These are phyloP conservation scores for Drosophila navojoa DNA, from an alignment of 1,140 invertebrate species.

Conservation along the genomic window DNA sequence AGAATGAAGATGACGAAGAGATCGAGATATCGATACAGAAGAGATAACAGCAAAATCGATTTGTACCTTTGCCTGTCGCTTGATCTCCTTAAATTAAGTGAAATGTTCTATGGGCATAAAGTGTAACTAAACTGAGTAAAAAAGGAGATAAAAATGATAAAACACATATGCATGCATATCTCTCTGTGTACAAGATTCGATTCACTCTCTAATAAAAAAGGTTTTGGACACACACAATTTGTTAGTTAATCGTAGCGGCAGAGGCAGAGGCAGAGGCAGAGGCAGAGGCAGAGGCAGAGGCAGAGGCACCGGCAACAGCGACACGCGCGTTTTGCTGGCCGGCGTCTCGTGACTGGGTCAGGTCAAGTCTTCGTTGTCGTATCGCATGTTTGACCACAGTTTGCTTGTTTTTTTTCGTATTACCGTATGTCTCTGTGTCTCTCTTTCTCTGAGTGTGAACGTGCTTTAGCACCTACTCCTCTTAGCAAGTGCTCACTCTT, in stretches of 20 bases:
- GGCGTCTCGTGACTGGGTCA: slow-evolving; percentile 25
- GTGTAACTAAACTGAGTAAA: no score
- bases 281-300: no score
- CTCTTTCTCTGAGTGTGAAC: slow-evolving; percentile 17
- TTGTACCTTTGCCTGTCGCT: no score
- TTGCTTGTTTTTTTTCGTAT: slow-evolving; percentile 30
- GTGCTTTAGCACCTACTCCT: slow-evolving; percentile 72
- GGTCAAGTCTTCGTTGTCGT: slow-evolving; percentile 34
- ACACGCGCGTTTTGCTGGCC: background rate
- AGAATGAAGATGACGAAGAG: no score
- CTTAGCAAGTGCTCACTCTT: slow-evolving; percentile 59
- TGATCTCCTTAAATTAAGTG: no score
- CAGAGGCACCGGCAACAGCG: background rate
- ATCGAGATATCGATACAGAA: no score
- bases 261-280: no score
- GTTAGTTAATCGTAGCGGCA: slow-evolving; percentile 8
- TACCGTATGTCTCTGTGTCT: background rate
- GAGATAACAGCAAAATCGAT: no score
- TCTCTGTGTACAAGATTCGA: no score
- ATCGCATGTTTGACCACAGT: slow-evolving; percentile 59
- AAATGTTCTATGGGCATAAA: no score
- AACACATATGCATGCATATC: no score
- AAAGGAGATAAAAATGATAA: no score
- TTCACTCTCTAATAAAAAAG: background rate
- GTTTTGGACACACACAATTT: slow-evolving; percentile 25